Evolutionary conservation across 2,113 vertebrate species (phyloP), one percentile per base, ranked within the genome.

Genomic region (Blennius ocellaris): DNA sequence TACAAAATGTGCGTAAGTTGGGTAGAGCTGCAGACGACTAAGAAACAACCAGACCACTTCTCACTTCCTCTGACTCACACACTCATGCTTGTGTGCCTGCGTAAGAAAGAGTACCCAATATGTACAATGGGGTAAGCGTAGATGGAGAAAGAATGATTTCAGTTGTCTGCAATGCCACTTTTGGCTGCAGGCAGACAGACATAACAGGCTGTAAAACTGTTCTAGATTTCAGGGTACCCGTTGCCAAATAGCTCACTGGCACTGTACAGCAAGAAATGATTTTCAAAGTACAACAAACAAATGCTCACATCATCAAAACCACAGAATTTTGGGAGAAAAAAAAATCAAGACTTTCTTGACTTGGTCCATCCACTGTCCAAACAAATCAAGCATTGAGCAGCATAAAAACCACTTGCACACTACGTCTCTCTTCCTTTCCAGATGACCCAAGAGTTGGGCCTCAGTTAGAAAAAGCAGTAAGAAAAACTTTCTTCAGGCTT

Each of bases 61-160:
- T 84, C 77, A 81, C 84, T 83, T 89, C 83, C 85, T 81, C 69
- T 89, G 83, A 91, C 80, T 90, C 83, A 92, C 52, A 39, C 59
- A 5, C 54, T 39, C 62, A 2, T 45, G 52, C 37, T 14, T 3
- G 8, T 41, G 37, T 55, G 67, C 53, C 47, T 60, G 52, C 12
- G 14, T 51, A 56, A 66, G 30, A 30, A 12, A 17, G 49, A 41
- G 14, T 47, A 36, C 2, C 21, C 21, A 30, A 30, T 30, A 30
- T 30, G 21, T 30, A 30, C 21, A 30, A 30, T 30, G 30, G 51
- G 3, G 39, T 16, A 65, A 47, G 60, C 68, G 41, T 0, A 8
- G 15, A 7, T 15, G 9, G 41, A 14, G 60, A 40, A 49, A 6
- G 14, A 15, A 39, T 37, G 1, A 11, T 67, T 54, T 71, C 5